A percentile compares a stretch with the other conserved stretches of the same genome.
Conservation (phyloP, 2,113 vertebrate species). For the Rhombomys opimus region DNA sequence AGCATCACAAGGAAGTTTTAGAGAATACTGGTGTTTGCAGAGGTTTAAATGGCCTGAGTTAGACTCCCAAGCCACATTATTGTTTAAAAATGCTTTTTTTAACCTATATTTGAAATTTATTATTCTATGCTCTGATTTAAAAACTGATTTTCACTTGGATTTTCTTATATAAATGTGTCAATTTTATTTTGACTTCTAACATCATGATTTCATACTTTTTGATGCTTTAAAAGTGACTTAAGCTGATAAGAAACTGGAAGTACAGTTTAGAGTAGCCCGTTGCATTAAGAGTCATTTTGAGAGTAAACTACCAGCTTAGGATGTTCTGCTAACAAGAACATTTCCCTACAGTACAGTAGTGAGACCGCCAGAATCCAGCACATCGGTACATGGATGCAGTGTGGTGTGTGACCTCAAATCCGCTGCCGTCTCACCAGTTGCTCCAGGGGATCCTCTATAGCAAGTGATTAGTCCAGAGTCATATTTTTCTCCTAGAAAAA, state of each 20-base stretch:
- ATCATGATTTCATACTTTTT: constrained; percentile 9
- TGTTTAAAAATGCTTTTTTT: constrained; percentile 17
- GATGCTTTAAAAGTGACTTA: constrained; percentile 16
- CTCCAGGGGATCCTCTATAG: not conserved
- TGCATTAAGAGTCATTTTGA: not conserved
- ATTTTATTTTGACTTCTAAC: constrained; percentile 54
- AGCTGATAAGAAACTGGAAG: not conserved
- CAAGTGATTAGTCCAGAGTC: not conserved
- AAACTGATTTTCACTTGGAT: constrained; percentile 53
- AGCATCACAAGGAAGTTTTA: not conserved
- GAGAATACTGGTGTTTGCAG: not conserved
- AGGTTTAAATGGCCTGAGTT: not conserved
- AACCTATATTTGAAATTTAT: not conserved
- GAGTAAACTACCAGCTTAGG: not conserved
- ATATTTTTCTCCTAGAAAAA: not conserved
- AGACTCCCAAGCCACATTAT: not conserved
- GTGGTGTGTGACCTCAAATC: not conserved
- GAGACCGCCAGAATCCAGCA: not conserved
- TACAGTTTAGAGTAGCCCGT: not conserved
- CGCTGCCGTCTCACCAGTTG: not conserved
- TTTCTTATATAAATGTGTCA: constrained; percentile 7
- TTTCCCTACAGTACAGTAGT: not conserved
- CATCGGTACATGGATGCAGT: not conserved
- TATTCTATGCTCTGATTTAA: not conserved
- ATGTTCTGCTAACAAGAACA: not conserved